Evolutionary conservation across 1,140 invertebrate species (phyloP).

Genomic region (Araneus ventricosus): DNA sequence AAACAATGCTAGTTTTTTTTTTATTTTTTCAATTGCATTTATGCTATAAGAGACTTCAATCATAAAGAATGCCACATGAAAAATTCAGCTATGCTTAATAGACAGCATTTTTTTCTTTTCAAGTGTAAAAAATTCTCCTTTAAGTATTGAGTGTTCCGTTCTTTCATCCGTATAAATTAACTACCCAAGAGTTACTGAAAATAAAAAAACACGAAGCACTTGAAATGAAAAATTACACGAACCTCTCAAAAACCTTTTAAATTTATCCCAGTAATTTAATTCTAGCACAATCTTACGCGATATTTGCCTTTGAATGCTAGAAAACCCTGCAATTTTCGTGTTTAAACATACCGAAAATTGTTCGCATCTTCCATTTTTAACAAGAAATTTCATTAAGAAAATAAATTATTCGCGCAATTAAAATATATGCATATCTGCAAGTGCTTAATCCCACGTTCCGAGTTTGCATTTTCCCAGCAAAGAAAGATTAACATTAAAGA

Average conservation of each 20-base stretch:
- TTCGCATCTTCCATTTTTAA: conserved; percentile 1
- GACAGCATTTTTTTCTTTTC: neutral
- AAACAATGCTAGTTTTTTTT: neutral
- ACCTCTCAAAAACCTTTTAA: neutral
- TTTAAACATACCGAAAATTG: neutral
- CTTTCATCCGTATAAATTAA: neutral
- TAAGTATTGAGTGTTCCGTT: neutral
- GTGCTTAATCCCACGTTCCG: conserved; percentile 23
- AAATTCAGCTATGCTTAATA: neutral
- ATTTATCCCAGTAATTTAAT: conserved; percentile 32
- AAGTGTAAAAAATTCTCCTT: neutral
- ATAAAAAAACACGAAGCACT: neutral
- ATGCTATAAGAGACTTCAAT: neutral
- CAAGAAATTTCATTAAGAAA: conserved; percentile 54
- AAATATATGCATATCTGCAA: conserved; percentile 45
- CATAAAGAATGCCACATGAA: neutral
- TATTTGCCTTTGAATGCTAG: conserved; percentile 3
- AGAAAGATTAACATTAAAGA: conserved; percentile 59
- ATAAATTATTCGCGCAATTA: conserved; percentile 62
- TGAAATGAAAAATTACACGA: conserved; percentile 13
- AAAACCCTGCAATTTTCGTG: neutral
- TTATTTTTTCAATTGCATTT: neutral
- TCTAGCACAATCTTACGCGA: neutral
- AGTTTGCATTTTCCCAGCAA: conserved; percentile 49
- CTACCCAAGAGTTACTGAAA: neutral